Evolutionary conservation across 2,888 invertebrate genomes (phyloP).

Genomic region (Andrena trimmerana): DNA sequence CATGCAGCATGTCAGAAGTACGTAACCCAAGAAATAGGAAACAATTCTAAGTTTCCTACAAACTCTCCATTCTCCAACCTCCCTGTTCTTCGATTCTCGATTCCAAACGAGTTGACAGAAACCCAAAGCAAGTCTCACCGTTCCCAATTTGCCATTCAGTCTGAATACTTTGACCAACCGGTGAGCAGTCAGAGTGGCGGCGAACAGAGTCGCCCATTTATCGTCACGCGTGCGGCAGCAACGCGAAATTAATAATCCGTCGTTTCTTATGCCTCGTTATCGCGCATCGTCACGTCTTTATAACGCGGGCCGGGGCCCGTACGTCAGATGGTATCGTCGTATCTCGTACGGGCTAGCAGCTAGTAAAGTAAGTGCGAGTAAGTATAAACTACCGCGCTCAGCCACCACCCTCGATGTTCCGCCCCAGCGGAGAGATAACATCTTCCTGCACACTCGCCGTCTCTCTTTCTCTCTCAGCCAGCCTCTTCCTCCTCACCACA

Average conservation of each 20-base stretch:
- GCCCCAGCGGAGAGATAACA: slow-evolving; percentile 79
- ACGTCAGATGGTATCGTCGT: slow-evolving; percentile 81
- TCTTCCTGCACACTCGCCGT: slow-evolving; percentile 69
- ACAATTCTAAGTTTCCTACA: background rate
- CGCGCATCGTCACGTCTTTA: slow-evolving; percentile 80
- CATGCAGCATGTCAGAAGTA: background rate
- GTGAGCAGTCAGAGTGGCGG: too few species aligned
- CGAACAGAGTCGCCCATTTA: slow-evolving; percentile 21
- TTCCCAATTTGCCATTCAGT: background rate
- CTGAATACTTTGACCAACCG: background rate
- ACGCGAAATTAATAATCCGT: slow-evolving; percentile 77
- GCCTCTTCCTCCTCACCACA: slow-evolving; percentile 56
- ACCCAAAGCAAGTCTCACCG: too few species aligned
- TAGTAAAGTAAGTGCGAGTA: slow-evolving; percentile 77
- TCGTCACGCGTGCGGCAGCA: slow-evolving; percentile 51
- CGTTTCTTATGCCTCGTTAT: slow-evolving; percentile 76
- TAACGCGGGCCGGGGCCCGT: slow-evolving; percentile 74
- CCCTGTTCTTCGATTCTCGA: too few species aligned
- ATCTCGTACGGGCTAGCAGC: slow-evolving; percentile 78
- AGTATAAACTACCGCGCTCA: slow-evolving; percentile 78
- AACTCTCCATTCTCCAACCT: background rate
- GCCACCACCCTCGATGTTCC: slow-evolving; percentile 77
- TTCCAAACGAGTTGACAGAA: too few species aligned
- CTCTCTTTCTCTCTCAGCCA: slow-evolving; percentile 39
- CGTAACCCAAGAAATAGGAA: background rate